These are phyloP conservation scores for Axis porcinus DNA, from an alignment of 2,113 vertebrate species.

Conservation along the genomic window DNA sequence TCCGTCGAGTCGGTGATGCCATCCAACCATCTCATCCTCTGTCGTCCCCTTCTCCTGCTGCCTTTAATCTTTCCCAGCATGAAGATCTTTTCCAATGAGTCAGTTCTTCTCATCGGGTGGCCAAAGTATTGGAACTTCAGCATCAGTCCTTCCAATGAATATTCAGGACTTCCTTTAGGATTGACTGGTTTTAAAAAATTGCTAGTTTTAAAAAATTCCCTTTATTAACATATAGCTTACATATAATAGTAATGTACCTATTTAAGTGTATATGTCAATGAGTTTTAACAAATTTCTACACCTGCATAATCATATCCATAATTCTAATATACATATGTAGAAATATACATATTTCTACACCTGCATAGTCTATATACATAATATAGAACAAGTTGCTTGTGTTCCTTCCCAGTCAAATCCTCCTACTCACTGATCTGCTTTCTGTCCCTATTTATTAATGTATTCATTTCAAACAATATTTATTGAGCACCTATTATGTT, in stretches of 20 bases:
- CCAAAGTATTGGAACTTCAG: background rate
- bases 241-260: background rate
- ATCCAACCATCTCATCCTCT: background rate
- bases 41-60: background rate
- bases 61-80: background rate
- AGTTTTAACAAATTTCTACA: background rate
- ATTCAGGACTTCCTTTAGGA: background rate
- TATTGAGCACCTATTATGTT: background rate
- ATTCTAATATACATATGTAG: background rate
- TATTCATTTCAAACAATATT: background rate
- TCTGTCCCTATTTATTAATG: background rate
- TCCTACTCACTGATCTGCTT: background rate
- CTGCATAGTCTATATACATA: background rate
- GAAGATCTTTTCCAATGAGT: background rate
- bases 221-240: background rate
- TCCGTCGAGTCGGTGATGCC: accelerated
- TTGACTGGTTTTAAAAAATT: background rate
- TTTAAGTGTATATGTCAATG: background rate
- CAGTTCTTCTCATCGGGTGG: background rate
- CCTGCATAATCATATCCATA: background rate
- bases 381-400: background rate
- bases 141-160: background rate
- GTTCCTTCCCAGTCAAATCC: background rate
- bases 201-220: background rate
- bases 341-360: background rate